Base-by-base conservation (phyloP, 2,113 vertebrate species). In the Penelope pileata region DNA sequence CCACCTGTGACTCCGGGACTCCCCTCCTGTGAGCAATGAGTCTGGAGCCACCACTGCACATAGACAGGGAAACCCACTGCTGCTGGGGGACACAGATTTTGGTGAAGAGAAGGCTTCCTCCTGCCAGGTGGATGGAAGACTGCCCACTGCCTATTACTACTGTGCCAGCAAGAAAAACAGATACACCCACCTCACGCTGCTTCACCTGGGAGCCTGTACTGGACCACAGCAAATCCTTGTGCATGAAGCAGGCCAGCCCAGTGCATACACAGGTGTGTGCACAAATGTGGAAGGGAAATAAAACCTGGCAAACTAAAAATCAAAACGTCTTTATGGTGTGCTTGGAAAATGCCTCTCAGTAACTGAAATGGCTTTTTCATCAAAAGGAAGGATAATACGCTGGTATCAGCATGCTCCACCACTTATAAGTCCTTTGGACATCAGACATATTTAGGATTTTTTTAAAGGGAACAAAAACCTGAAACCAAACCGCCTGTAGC, bases 391-490 rank as follows among this genome's bases (percentile, higher is more conserved):
- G 32, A 66, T 19, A 69, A 32, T 6, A 86, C 70, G 58, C 40
- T 38, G 48, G 32, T 51, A 69, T 54, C 77, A 67, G 79, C 64
- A 79, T 38, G 42, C 73, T 68, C 30, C 42, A 67, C 12, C 50
- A 91, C 45, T 34, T 75, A 75, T 1, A 0, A 50, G 38, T 22
- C 59, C 56, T 56, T 47, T 75, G 92, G 64, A 60, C 81, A 68
- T 42, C 90, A 95, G 60, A 78, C 86, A 70, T 12, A 93, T 70
- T 43, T 73, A 63, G 32, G 38, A 74, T 94, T 96, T 91, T n/a
- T 95, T 95, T 79, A 95, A 96, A 92, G 53, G 75, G 42, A 96
- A 93, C 73, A 91, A 70, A 90, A 88, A 73, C 56, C 32, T 74
- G 91, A 94, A 97, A 93, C 77, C 42, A 93, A 91, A 51, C 27